Evolutionary conservation across 1,140 invertebrate genomes (phyloP).

Genomic region (Stratiolaelaps scimitus): DNA sequence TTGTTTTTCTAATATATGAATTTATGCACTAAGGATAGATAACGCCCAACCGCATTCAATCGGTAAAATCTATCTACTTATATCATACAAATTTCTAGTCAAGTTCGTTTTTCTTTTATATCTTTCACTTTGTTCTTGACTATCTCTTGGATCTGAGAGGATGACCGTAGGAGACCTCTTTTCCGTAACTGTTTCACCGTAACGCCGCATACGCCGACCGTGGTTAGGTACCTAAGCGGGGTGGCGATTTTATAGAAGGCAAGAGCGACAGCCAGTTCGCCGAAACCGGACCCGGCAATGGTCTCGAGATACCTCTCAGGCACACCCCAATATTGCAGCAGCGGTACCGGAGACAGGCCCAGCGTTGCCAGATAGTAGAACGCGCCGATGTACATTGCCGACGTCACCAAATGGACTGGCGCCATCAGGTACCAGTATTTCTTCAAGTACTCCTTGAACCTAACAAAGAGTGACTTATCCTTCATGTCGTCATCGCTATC

Average conservation of each 20-base stretch:
- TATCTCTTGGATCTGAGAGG: conserved; percentile 33
- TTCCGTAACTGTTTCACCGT: conserved; percentile 54
- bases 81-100: too few species aligned
- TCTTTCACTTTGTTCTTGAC: conserved; percentile 33
- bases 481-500: too few species aligned
- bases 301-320: conserved; percentile 61
- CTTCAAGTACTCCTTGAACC: not conserved
- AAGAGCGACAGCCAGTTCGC: conserved; percentile 74
- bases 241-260: conserved; percentile 80
- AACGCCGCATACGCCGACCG: conserved; percentile 60
- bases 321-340: conserved; percentile 59
- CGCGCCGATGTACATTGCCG: conserved; percentile 62
- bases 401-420: conserved; percentile 75
- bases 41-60: too few species aligned
- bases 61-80: too few species aligned
- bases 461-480: not conserved
- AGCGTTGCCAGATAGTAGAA: conserved; percentile 76
- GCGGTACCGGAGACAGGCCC: conserved; percentile 66
- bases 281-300: conserved; percentile 60
- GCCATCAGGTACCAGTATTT: conserved; percentile 40
- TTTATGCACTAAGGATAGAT: too few species aligned
- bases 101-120: too few species aligned
- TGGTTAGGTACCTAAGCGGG: conserved; percentile 75
- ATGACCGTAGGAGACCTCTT: conserved; percentile 51
- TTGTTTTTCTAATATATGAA: too few species aligned